Conservation (phyloP, 2,797 vertebrate species). For the Syncerus caffer region DNA sequence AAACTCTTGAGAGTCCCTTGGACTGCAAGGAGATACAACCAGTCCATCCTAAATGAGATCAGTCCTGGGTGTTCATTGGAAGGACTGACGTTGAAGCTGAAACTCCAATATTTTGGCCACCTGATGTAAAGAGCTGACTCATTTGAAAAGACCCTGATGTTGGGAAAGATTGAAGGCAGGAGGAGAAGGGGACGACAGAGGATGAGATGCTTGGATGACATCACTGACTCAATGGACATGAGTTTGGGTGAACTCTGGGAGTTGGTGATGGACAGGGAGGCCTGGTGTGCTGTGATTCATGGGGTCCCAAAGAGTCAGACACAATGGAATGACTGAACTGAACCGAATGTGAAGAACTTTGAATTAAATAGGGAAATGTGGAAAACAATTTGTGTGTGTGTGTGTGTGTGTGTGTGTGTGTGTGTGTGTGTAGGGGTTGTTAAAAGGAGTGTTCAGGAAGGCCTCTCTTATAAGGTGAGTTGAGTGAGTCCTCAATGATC, state of each 20-base stretch:
- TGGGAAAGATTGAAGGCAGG: not conserved
- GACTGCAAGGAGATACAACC: not conserved
- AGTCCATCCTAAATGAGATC: not conserved
- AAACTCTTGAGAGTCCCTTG: not conserved
- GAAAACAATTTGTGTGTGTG: not conserved
- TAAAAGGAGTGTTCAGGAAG: not conserved
- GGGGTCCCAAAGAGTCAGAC: not conserved
- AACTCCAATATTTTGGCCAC: not conserved
- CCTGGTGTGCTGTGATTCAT: rapidly evolving
- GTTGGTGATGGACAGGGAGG: not conserved
- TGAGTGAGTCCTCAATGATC: not conserved
- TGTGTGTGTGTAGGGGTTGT: not conserved
- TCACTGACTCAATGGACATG: not conserved
- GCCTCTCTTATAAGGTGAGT: not conserved
- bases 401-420: not conserved
- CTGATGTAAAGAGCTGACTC: not conserved
- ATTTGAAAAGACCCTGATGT: not conserved
- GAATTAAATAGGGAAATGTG: not conserved
- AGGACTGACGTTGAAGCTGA: not conserved
- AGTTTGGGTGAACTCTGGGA: not conserved
- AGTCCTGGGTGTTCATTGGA: not conserved
- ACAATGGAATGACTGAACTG: rapidly evolving
- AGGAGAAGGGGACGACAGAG: rapidly evolving
- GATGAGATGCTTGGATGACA: not conserved
- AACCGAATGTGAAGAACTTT: not conserved